Conservation (phyloP, 2,113 vertebrate species). For the Sminthopsis crassicaudata region DNA sequence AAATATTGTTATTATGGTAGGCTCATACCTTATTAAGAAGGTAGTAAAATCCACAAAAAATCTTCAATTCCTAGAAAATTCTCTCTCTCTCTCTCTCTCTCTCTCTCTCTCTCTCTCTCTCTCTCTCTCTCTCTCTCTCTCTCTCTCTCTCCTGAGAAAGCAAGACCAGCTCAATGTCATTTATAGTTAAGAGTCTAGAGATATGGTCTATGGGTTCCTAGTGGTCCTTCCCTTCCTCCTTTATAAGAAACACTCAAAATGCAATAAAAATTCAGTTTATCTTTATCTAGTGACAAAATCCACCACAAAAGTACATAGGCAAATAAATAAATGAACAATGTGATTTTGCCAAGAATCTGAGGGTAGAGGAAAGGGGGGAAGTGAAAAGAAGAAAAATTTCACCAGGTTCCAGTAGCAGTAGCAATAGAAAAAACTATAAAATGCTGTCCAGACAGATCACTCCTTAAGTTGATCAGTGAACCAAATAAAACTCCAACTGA, state of each 20-base stretch:
- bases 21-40: background rate
- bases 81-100: no score
- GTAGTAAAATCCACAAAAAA: background rate
- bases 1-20: background rate
- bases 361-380: background rate
- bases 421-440: background rate
- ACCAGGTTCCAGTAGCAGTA: background rate
- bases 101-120: no score
- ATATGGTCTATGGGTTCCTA: background rate
- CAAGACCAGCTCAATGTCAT: background rate
- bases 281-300: background rate
- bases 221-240: background rate
- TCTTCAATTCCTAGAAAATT: background rate
- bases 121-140: no score
- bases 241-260: background rate
- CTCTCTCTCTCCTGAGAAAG: background rate
- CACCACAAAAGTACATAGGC: background rate
- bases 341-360: background rate
- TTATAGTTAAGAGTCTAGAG: background rate
- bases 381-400: background rate
- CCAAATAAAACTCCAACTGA: background rate
- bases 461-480: background rate
- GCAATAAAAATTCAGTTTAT: background rate
- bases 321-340: background rate
- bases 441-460: background rate